phyloP scores from a whole-genome alignment of 2,797 vertebrate species.

The Alectoris magna region DNA sequence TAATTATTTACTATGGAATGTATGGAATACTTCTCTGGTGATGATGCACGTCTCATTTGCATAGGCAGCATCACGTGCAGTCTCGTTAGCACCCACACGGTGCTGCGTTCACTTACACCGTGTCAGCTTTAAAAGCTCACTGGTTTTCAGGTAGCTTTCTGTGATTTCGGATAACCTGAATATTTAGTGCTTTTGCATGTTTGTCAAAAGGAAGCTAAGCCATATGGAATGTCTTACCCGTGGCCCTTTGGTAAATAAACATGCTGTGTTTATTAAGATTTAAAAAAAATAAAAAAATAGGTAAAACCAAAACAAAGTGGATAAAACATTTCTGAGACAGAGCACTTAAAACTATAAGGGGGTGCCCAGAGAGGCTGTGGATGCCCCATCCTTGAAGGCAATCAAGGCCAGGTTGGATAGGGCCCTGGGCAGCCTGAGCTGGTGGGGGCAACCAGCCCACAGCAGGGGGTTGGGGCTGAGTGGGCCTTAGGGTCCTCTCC shows the following conservation, averaged over 20 bases:
- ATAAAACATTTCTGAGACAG: background rate
- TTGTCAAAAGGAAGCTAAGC: background rate
- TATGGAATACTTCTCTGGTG: slow-evolving; percentile 15
- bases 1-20: slow-evolving; percentile 60
- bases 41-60: background rate
- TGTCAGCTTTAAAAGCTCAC: background rate
- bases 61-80: background rate
- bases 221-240: background rate
- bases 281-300: background rate
- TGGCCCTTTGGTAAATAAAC: background rate
- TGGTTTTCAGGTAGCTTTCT: background rate
- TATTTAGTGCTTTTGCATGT: background rate
- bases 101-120: background rate
- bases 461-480: too few species aligned
- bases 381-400: too few species aligned
- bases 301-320: background rate
- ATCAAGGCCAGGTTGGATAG: too few species aligned
- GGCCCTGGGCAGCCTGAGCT: too few species aligned
- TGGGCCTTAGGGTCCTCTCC: too few species aligned
- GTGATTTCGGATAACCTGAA: background rate
- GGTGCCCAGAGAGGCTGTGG: too few species aligned
- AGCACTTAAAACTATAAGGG: background rate
- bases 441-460: too few species aligned
- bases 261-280: background rate
- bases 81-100: background rate